Conservation (phyloP, 2,888 invertebrate species). For the Diplolepis rosae region DNA sequence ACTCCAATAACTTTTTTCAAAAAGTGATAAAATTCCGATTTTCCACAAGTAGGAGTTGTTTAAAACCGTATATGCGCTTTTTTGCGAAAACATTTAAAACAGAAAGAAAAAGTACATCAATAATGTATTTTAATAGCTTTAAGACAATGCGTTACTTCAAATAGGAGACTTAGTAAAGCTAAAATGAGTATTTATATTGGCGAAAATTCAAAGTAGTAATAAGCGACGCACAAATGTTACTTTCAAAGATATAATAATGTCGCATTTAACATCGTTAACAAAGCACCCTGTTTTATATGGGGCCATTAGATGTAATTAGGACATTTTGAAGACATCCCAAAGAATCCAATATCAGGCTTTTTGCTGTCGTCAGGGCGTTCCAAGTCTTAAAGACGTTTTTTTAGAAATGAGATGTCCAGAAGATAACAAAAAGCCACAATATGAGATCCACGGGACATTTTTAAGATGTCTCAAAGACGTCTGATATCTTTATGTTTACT, state of each 20-base stretch:
- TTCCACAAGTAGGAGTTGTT: not conserved
- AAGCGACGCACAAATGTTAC: constrained; percentile 5
- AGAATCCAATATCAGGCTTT: too few species aligned
- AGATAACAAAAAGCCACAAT: too few species aligned
- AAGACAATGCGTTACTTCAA: constrained; percentile 22
- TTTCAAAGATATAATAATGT: constrained; percentile 10
- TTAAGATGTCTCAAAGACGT: too few species aligned
- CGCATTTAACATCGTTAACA: constrained; percentile 23
- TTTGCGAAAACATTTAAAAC: constrained; percentile 31
- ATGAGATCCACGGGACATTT: too few species aligned
- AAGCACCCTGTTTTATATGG: constrained; percentile 22
- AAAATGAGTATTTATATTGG: constrained; percentile 23
- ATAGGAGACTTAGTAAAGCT: constrained; percentile 11
- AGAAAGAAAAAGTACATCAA: constrained; percentile 27
- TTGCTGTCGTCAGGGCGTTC: too few species aligned
- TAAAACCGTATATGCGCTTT: constrained; percentile 11
- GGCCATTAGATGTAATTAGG: too few species aligned
- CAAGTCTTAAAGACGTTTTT: too few species aligned
- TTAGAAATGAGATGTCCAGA: too few species aligned
- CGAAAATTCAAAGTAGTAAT: constrained; percentile 8
- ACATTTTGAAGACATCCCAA: too few species aligned
- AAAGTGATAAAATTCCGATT: not conserved
- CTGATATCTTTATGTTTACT: too few species aligned
- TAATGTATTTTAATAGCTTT: constrained; percentile 15
- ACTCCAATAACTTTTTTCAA: not conserved